Conservation (phyloP, 2,888 invertebrate species). For the Caenorhabditis auriculariae region DNA sequence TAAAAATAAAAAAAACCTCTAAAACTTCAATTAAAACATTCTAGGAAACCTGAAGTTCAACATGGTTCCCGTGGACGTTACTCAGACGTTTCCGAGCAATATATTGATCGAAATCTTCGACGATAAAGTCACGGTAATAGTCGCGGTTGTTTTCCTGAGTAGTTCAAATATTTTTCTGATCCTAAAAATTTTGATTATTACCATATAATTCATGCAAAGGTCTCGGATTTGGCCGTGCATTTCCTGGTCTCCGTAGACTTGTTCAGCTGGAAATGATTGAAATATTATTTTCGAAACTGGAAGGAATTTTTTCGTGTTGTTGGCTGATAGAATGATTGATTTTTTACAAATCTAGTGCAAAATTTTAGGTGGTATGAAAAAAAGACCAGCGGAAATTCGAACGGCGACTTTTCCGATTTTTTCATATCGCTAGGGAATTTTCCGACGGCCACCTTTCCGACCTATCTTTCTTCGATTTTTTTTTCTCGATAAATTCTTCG, state of each 20-base stretch:
- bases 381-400: no score
- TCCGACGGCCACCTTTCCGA: no score
- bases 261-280: slow-evolving; percentile 72
- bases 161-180: not conserved
- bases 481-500: no score
- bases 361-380: not conserved
- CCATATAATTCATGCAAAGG: slow-evolving; percentile 87
- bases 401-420: no score
- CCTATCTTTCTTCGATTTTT: no score
- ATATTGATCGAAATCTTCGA: slow-evolving; percentile 83
- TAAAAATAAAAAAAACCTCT: slow-evolving; percentile 75
- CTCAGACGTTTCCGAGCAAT: slow-evolving; percentile 79
- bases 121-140: slow-evolving; percentile 83
- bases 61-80: slow-evolving; percentile 83
- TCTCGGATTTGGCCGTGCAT: slow-evolving; percentile 81
- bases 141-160: slow-evolving; percentile 79
- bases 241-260: slow-evolving; percentile 86
- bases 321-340: not conserved
- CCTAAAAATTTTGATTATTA: slow-evolving; percentile 65
- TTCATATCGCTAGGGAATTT: no score
- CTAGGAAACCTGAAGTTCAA: slow-evolving; percentile 85
- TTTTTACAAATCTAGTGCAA: not conserved
- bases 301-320: not conserved
- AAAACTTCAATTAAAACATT: not conserved
- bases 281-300: not conserved